phyloP scores from a whole-genome alignment of 92 coral and sea anemone species.

The Parazoanthus swiftii region DNA sequence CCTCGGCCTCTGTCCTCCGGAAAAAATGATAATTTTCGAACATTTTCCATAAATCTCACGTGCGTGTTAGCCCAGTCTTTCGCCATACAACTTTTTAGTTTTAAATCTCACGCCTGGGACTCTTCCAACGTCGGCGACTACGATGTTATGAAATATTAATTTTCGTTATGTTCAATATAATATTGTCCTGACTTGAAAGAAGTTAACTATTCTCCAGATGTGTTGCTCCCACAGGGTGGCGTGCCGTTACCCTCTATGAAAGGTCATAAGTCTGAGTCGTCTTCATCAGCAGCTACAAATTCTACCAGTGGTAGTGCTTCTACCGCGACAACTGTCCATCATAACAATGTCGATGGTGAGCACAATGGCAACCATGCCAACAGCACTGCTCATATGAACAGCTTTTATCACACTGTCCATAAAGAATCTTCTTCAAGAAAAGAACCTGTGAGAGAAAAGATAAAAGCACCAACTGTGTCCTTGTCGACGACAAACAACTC shows the following conservation, averaged over 20 bases:
- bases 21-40: no score
- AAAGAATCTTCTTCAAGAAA: slow-evolving; percentile 40
- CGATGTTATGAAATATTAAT: no score
- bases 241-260: slow-evolving; percentile 25
- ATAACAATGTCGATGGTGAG: slow-evolving; percentile 54
- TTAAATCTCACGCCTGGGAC: no score
- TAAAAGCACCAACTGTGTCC: slow-evolving; percentile 65
- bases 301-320: slow-evolving; percentile 32
- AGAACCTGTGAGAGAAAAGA: slow-evolving; percentile 51
- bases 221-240: slow-evolving; percentile 21
- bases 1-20: no score
- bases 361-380: slow-evolving; percentile 56
- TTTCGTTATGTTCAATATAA: no score
- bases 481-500: slow-evolving; percentile 79
- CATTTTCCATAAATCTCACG: no score
- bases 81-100: no score
- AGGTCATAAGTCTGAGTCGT: slow-evolving; percentile 54
- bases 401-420: slow-evolving; percentile 26
- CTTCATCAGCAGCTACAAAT: slow-evolving; percentile 25
- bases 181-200: no score
- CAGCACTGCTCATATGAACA: slow-evolving; percentile 34
- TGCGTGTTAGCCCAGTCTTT: no score
- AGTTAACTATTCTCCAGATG: not conserved
- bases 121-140: no score
- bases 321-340: slow-evolving; percentile 23